A percentile compares a stretch with the other conserved stretches of the same genome.
phyloP scores from a whole-genome alignment of 1,140 invertebrate species.

The Belonocnema kinseyi region DNA sequence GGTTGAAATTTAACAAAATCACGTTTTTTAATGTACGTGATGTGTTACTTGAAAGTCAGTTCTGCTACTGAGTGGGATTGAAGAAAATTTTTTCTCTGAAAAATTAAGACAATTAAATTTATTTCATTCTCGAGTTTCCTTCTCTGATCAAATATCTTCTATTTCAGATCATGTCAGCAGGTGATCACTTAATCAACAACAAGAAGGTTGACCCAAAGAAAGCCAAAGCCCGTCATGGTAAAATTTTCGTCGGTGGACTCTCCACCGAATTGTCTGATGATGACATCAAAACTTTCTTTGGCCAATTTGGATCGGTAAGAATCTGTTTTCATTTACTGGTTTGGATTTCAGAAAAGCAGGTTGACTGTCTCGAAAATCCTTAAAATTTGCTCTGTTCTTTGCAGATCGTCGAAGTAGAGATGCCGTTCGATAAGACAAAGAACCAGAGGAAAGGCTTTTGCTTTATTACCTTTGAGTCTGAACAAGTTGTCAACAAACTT shows the following conservation, averaged over 20 bases:
- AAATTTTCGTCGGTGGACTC: constrained; percentile 96
- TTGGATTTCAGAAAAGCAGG: background rate
- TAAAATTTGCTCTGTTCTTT: constrained; percentile 40
- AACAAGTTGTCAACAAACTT: constrained; percentile 92
- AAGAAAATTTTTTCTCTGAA: constrained; percentile 60
- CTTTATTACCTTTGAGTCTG: constrained; percentile 96
- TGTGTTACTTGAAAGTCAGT: constrained; percentile 63
- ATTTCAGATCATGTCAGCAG: constrained; percentile 82
- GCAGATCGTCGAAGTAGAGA: constrained; percentile 94
- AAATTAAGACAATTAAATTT: constrained; percentile 14
- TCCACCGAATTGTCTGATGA: constrained; percentile 93
- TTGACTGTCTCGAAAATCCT: background rate
- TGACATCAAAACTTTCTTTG: constrained; percentile 94
- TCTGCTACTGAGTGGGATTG: constrained; percentile 73
- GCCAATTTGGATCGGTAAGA: constrained; percentile 92
- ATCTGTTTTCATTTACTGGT: constrained; percentile 6
- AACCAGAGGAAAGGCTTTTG: constrained; percentile 97
- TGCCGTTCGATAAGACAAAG: constrained; percentile 97
- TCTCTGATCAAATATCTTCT: background rate
- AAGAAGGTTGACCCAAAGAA: constrained; percentile 97
- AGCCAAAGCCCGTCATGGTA: constrained; percentile 93
- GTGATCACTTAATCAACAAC: constrained; percentile 93
- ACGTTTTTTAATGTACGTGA: constrained; percentile 49
- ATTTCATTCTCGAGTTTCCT: background rate
- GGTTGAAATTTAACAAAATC: constrained; percentile 35